phyloP scores from a whole-genome alignment of 2,113 vertebrate genomes.

The Alexandromys fortis region DNA sequence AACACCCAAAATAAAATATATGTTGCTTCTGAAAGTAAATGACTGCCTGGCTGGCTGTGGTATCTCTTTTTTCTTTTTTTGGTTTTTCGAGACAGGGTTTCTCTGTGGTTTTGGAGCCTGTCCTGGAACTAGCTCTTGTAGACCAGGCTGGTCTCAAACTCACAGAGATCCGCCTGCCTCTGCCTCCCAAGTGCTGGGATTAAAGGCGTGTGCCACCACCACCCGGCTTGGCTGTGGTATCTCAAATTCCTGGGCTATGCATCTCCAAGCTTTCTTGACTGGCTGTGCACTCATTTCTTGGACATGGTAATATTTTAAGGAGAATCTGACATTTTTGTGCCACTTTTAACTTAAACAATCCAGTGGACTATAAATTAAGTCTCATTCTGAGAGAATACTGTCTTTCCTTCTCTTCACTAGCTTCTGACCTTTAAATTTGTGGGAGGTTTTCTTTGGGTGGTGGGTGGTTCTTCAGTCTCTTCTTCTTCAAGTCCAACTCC shows the following conservation, averaged over 20 bases:
- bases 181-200: too few species aligned
- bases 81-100: too few species aligned
- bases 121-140: too few species aligned
- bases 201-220: too few species aligned
- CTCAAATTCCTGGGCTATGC: not conserved
- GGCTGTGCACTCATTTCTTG: not conserved
- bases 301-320: not conserved
- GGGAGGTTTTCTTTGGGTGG: fast-evolving
- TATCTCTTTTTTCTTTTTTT: too few species aligned
- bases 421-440: not conserved
- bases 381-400: not conserved
- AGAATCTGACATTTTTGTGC: not conserved
- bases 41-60: not conserved
- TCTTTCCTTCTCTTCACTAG: not conserved
- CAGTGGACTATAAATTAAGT: not conserved
- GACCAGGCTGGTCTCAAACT: too few species aligned
- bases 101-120: too few species aligned
- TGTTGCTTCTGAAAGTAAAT: not conserved
- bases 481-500: not conserved
- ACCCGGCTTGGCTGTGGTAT: not conserved
- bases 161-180: too few species aligned
- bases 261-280: not conserved
- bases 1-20: not conserved
- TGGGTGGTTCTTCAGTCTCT: fast-evolving
- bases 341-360: not conserved